Base-by-base conservation (phyloP, 1,140 invertebrate species). In the Venturia canescens region DNA sequence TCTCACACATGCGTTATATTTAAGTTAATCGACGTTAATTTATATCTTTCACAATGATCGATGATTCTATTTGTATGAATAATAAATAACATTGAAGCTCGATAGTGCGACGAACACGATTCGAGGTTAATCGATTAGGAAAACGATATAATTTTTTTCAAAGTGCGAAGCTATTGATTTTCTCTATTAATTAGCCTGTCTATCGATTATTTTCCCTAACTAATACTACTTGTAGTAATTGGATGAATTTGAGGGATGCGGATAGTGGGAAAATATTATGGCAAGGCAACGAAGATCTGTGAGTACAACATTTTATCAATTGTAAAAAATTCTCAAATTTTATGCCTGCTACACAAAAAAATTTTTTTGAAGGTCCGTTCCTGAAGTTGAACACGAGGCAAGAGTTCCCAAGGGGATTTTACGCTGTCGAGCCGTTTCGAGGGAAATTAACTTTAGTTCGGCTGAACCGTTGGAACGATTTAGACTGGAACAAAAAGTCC, bases 371-470 rank as follows among this genome's bases (percentile, higher is more conserved):
- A 93, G 95, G 81, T 96, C 96, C 23, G 93, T 95, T 63, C 96
- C 98, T 38, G 96, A 97, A 79, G 93, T 95, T 18, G 98, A 99
- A 90, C 98, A 99, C 91, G 97, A 99, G 94, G 98, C 98, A 1
- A 93, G 96, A 81, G 98, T 99, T 69, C 99, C 99, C 0, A 99
- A 99, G 88, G 96, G 96, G 87, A 99, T 99, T 84, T 92, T 99
- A 44, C 98, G 98, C 92, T 99, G 98, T 91, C 92, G 97, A 87
- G 97, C 98, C 27, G 97, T 99, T 18, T 99, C 98, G 0, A 93
- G 98, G 82, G 99, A 99, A 93, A 97, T 99, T 84, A 99, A 99
- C 92, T 99, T 99, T 91, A 99, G 98, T 86, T 99, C 99, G 27
- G 94, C 96, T 71, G 97, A 99, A 91, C 94, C 97, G 15, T 98